Evolutionary conservation across 2,797 vertebrate genomes (phyloP).

Genomic region (Hoplostethus mediterraneus): DNA sequence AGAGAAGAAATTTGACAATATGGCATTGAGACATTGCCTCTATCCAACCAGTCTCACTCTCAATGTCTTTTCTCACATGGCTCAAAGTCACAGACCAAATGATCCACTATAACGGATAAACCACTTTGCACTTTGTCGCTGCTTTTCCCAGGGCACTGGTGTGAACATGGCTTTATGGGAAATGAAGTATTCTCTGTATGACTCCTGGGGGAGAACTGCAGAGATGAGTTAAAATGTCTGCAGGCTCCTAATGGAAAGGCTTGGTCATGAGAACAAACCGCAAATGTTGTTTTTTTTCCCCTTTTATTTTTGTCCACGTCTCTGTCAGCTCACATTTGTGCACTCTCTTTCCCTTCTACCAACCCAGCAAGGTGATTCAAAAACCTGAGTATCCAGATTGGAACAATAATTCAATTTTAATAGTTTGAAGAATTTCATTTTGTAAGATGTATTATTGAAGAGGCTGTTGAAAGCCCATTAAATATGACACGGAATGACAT

Average conservation of each 20-base stretch:
- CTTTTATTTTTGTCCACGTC: neutral
- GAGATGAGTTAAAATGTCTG: conserved; percentile 74
- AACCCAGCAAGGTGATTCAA: conserved; percentile 54
- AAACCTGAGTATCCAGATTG: conserved; percentile 57
- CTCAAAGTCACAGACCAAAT: conserved; percentile 61
- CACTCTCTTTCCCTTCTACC: conserved; percentile 17
- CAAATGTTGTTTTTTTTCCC: conserved; percentile 22
- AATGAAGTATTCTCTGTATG: conserved; percentile 60
- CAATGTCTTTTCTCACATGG: conserved; percentile 61
- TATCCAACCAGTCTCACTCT: conserved; percentile 16
- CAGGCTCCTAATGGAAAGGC: conserved; percentile 65
- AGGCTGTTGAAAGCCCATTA: conserved; percentile 39
- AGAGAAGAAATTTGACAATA: neutral
- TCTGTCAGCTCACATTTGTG: conserved; percentile 50
- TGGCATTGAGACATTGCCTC: neutral
- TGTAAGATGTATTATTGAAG: conserved; percentile 54
- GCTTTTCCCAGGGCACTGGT: conserved; percentile 60
- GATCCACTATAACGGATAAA: conserved; percentile 67
- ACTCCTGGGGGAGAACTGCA: conserved; percentile 50
- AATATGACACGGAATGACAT: conserved; percentile 48
- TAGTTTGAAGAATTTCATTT: conserved; percentile 66
- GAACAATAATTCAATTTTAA: conserved; percentile 70
- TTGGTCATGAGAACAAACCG: conserved; percentile 54
- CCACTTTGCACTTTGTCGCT: conserved; percentile 79
- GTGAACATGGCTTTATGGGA: conserved; percentile 71